phyloP scores from a whole-genome alignment of 2,113 vertebrate species.

The Trogon surrucura region DNA sequence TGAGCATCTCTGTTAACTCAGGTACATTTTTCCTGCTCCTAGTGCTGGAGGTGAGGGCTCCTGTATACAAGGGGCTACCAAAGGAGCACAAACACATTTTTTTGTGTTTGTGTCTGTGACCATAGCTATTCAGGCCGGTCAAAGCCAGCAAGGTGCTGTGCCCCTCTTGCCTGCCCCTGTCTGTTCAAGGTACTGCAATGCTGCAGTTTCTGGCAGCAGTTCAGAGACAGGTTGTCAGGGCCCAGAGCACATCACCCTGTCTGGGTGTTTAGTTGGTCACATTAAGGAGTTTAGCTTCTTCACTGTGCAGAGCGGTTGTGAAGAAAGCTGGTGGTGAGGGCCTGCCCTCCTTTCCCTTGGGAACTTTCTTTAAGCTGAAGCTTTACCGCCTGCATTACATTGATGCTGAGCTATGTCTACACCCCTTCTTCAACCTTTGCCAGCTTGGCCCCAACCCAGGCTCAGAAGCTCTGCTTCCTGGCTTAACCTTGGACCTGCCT shows the following conservation, averaged over 20 bases:
- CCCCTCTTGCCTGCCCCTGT: neutral
- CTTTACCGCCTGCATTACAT: fast-evolving
- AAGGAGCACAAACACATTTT: neutral
- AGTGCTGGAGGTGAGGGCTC: neutral
- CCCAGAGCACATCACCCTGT: fast-evolving
- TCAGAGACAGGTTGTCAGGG: neutral
- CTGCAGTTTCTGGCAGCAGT: neutral
- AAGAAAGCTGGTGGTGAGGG: neutral
- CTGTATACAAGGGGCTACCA: neutral
- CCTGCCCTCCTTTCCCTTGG: neutral
- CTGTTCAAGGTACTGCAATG: neutral
- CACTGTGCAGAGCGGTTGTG: neutral
- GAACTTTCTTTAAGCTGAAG: neutral
- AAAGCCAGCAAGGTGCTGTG: neutral
- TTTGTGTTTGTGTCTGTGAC: neutral
- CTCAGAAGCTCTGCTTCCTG: neutral
- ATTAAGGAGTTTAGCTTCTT: neutral
- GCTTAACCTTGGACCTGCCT: neutral
- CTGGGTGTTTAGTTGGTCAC: neutral
- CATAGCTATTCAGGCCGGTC: neutral
- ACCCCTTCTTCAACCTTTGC: neutral
- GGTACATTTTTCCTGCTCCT: neutral
- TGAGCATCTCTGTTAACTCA: neutral
- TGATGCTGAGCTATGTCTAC: neutral
- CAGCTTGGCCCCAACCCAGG: neutral